Evolutionary conservation across 2,113 vertebrate genomes (phyloP).

Genomic region (Eudorcas thomsonii): DNA sequence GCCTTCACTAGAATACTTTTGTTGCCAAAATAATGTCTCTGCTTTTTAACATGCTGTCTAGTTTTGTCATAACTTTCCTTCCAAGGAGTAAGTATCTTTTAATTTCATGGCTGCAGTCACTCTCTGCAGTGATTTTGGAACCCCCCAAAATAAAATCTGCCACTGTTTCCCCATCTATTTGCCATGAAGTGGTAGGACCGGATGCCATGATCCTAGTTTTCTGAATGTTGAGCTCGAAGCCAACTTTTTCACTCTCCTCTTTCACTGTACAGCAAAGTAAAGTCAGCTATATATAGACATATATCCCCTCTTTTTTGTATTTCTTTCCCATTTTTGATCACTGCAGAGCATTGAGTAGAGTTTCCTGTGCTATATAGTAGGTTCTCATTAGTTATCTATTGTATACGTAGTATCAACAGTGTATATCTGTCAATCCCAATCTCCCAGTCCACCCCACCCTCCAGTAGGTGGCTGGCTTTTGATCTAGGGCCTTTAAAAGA

Average conservation of each 20-base stretch:
- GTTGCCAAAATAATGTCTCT: background rate
- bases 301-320: background rate
- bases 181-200: background rate
- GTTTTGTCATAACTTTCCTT: background rate
- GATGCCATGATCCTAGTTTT: background rate
- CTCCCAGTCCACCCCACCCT: background rate
- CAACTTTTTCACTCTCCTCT: background rate
- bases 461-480: background rate
- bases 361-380: background rate
- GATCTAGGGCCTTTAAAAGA: background rate
- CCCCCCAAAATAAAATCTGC: fast-evolving
- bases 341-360: background rate
- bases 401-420: background rate
- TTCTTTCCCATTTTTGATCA: background rate
- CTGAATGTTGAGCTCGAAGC: background rate
- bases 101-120: background rate
- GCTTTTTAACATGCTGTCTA: background rate
- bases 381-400: background rate
- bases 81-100: background rate
- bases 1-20: background rate
- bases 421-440: background rate
- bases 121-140: background rate
- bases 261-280: background rate
- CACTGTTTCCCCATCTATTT: background rate
- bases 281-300: background rate